These are phyloP conservation scores for Orchestia grillus DNA, from an alignment of 1,140 invertebrate genomes.

Conservation along the genomic window DNA sequence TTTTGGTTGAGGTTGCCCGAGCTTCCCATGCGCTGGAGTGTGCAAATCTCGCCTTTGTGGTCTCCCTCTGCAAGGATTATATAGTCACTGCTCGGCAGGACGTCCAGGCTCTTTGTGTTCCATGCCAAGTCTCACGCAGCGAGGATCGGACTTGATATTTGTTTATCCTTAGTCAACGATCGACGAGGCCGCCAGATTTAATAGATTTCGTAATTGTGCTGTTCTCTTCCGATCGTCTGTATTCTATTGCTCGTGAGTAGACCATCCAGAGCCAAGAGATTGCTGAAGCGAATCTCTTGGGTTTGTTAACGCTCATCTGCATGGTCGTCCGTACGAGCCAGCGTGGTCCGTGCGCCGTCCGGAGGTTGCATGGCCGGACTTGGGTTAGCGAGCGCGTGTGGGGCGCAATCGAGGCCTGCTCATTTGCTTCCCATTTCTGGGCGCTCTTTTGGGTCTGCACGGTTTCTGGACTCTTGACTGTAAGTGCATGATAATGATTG, in stretches of 20 bases:
- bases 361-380: background rate
- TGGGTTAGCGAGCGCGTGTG: background rate
- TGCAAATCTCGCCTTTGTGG: background rate
- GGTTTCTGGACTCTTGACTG: too few species aligned
- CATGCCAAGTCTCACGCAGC: slow-evolving; percentile 41
- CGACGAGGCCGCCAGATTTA: slow-evolving; percentile 39
- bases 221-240: slow-evolving; percentile 48
- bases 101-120: slow-evolving; percentile 48
- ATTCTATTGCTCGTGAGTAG: slow-evolving; percentile 52
- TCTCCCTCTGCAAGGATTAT: background rate
- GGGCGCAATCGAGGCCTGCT: background rate
- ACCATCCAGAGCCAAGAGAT: background rate
- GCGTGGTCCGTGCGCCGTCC: background rate
- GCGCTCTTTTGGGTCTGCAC: background rate
- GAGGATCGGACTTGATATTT: slow-evolving; percentile 49
- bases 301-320: slow-evolving; percentile 31
- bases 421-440: background rate
- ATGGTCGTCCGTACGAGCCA: background rate
- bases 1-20: background rate
- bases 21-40: background rate
- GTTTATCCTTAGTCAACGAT: slow-evolving; percentile 54
- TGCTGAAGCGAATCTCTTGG: slow-evolving; percentile 19
- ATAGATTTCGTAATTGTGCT: slow-evolving; percentile 56
- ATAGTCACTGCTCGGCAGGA: background rate
- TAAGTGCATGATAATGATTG: too few species aligned